Evolutionary conservation across 92 coral and sea anemone species (phyloP), one percentile per base, ranked within the genome.

Genomic region (Parazoanthus atlanticus): DNA sequence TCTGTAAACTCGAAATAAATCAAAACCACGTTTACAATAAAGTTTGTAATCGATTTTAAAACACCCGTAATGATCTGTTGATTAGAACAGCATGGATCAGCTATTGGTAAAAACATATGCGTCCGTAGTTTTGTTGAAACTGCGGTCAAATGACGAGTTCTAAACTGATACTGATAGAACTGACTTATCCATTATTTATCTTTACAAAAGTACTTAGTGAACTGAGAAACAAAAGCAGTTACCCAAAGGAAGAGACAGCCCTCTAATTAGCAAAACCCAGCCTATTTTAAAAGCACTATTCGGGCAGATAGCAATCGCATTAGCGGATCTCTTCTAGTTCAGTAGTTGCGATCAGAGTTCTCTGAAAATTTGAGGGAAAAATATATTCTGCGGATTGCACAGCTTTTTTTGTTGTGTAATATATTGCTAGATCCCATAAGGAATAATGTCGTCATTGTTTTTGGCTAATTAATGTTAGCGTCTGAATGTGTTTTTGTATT

Each of bases 211-310:
- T 93, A 87, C 88, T 86, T 90, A 91, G 89, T 86, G 89, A 93
- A 86, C 89, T 86, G 64, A 81, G 76, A 76, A 41, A 92, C 93
- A 91, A 95, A 90, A 89, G 67, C 46, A 84, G 70, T 78, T 82
- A 86, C 92, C 92, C 90, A 81, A 79, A 86, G 73, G 91, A 21
- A 76, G 79, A 85, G 85, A 88, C 95, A 69, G 38, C 95, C 96
- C 95, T 75, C 92, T 90, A 93, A 95, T 95, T 95, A 95, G 88
- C 86, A 76, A 72, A 33, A n/a, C 88, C 88, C 87, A 32, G 65
- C 87, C 87, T 70, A 69, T 84, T 69, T 38, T 40, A 34, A 38
- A 64, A 19, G 76, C 5, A 19, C 25, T 25, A 78, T 7, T 41
- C 58, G 21, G 19, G 33, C 16, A 47, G 65, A 78, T 43, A 49